phyloP scores from a whole-genome alignment of 2,888 invertebrate genomes.

The Oligia fasciuncula region DNA sequence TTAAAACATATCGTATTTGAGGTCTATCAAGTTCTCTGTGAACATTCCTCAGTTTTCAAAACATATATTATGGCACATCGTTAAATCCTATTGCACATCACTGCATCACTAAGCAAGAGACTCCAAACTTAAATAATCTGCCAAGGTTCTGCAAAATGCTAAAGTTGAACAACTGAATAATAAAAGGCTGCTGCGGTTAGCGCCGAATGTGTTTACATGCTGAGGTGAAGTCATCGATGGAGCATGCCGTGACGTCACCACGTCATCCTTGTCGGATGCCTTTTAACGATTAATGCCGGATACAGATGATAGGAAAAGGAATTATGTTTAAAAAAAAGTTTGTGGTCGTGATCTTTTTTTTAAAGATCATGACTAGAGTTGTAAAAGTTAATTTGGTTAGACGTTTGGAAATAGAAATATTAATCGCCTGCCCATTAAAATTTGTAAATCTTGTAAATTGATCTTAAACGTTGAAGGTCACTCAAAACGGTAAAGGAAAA shows the following conservation, averaged over 20 bases:
- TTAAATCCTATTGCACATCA: constrained; percentile 21
- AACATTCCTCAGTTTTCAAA: not conserved
- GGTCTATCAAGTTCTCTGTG: not conserved
- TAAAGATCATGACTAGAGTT: constrained; percentile 24
- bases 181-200: constrained; percentile 44
- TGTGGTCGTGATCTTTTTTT: constrained; percentile 16
- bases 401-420: not conserved
- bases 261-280: constrained; percentile 62
- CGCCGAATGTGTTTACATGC: constrained; percentile 60
- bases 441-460: not conserved
- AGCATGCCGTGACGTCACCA: constrained; percentile 65
- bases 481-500: not conserved
- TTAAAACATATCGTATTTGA: not conserved
- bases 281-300: constrained; percentile 33
- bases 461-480: not conserved
- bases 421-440: not conserved
- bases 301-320: constrained; percentile 25
- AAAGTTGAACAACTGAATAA: constrained; percentile 71
- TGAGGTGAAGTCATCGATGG: constrained; percentile 75
- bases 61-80: not conserved
- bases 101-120: constrained; percentile 37
- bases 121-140: constrained; percentile 63
- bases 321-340: constrained; percentile 1
- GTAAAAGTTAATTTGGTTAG: constrained; percentile 4
- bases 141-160: constrained; percentile 73